Conservation (phyloP, 2,113 vertebrate genomes). For the Oplegnathus fasciatus region DNA sequence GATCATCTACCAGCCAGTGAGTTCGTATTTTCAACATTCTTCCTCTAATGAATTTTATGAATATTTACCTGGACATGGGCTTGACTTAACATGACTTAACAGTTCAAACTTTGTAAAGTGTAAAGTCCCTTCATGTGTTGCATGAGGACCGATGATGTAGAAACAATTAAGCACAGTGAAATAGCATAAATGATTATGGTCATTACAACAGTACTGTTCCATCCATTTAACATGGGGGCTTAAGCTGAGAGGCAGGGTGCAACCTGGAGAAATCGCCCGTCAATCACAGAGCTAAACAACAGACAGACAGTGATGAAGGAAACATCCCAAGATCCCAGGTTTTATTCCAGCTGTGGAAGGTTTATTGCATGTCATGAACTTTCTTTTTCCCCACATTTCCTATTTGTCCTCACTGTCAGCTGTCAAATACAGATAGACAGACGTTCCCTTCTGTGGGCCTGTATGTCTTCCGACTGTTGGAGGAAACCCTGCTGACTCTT, state of each 20-base stretch:
- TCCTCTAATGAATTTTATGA: neutral
- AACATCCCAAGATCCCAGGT: neutral
- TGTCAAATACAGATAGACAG: neutral
- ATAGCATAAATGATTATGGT: neutral
- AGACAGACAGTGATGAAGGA: neutral
- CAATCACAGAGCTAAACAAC: neutral
- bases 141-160: neutral
- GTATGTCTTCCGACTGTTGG: neutral
- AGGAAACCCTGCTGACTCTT: conserved; percentile 14
- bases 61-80: neutral
- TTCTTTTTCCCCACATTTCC: neutral
- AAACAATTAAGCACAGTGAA: neutral
- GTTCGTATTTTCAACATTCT: neutral
- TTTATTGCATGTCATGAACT: neutral
- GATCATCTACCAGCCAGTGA: neutral
- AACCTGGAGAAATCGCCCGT: too few species aligned
- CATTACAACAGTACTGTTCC: neutral
- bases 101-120: neutral
- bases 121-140: too few species aligned
- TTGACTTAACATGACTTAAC: too few species aligned
- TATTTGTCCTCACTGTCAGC: neutral
- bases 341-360: neutral
- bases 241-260: neutral
- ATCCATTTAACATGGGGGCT: neutral
- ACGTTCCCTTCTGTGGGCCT: neutral